phyloP scores from a whole-genome alignment of 53 echinoderm and acorn worm genomes.

The Echinometra lucunter region DNA sequence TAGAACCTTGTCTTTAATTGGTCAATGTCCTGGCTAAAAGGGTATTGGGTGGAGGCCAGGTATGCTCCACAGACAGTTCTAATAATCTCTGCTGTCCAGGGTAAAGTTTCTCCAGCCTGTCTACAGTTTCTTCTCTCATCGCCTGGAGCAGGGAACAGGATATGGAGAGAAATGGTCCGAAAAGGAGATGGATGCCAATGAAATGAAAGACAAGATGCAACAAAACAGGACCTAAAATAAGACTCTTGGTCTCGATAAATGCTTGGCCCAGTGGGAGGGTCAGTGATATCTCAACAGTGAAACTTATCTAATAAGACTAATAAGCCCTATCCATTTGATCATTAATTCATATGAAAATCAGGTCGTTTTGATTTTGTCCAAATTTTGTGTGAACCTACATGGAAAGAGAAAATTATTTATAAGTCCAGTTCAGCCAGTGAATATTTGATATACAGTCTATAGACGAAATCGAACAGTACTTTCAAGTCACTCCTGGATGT shows the following conservation, averaged over 20 bases:
- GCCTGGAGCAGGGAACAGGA: constrained; percentile 40
- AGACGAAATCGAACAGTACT: no score
- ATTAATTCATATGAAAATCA: background rate
- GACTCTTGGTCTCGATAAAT: constrained; percentile 10
- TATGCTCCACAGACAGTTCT: background rate
- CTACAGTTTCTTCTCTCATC: constrained; percentile 45
- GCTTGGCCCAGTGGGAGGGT: constrained; percentile 37
- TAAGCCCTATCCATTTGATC: background rate
- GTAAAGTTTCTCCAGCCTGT: background rate
- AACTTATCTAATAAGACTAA: constrained; percentile 12
- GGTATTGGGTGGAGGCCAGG: constrained; percentile 12
- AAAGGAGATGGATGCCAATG: constrained; percentile 5
- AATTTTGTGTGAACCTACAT: no score
- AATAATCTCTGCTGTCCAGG: constrained; percentile 31
- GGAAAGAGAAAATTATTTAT: background rate
- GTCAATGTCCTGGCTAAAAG: background rate
- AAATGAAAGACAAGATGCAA: constrained; percentile 4
- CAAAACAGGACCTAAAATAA: constrained; percentile 4
- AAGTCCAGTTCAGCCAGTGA: background rate
- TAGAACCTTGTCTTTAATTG: no score
- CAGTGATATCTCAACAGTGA: constrained; percentile 20
- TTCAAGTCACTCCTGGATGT: background rate
- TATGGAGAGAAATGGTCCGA: constrained; percentile 55
- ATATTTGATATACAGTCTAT: background rate
- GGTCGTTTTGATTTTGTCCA: background rate